Evolutionary conservation across 2,888 invertebrate genomes (phyloP).

Genomic region (Drosophila atroscutellata): DNA sequence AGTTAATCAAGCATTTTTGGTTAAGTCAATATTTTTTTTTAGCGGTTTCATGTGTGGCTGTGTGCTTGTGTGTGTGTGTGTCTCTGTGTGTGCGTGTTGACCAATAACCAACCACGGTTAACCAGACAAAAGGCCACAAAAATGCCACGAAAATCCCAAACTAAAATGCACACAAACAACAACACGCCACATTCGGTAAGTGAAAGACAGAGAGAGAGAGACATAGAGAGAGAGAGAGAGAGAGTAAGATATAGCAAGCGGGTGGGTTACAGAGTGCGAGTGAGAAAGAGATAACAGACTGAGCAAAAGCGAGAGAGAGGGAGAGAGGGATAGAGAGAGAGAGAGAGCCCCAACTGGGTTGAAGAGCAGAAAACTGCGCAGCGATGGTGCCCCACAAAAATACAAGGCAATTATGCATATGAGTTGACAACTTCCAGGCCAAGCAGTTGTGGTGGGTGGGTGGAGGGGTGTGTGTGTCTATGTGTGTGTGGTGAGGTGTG

Average conservation of each 20-base stretch:
- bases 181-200: slow-evolving; percentile 39
- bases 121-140: slow-evolving; percentile 84
- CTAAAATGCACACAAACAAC: slow-evolving; percentile 82
- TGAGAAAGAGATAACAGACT: slow-evolving; percentile 3
- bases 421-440: slow-evolving; percentile 75
- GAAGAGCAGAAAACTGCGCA: slow-evolving; percentile 62
- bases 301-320: background rate
- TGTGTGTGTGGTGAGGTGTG: background rate
- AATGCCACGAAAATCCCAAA: slow-evolving; percentile 84
- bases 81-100: slow-evolving; percentile 65
- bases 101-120: slow-evolving; percentile 84
- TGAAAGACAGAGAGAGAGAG: background rate
- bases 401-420: slow-evolving; percentile 77
- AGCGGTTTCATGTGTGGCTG: slow-evolving; percentile 65
- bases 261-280: background rate
- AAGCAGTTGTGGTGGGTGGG: background rate
- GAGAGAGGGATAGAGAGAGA: slow-evolving; percentile 9
- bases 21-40: slow-evolving; percentile 82
- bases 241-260: background rate
- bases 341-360: slow-evolving; percentile 39
- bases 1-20: slow-evolving; percentile 81
- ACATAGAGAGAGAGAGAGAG: background rate
- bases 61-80: slow-evolving; percentile 19
- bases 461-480: background rate
- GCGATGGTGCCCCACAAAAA: slow-evolving; percentile 63